Evolutionary conservation across 2,888 invertebrate species (phyloP).

Genomic region (Saturnia pavonia): DNA sequence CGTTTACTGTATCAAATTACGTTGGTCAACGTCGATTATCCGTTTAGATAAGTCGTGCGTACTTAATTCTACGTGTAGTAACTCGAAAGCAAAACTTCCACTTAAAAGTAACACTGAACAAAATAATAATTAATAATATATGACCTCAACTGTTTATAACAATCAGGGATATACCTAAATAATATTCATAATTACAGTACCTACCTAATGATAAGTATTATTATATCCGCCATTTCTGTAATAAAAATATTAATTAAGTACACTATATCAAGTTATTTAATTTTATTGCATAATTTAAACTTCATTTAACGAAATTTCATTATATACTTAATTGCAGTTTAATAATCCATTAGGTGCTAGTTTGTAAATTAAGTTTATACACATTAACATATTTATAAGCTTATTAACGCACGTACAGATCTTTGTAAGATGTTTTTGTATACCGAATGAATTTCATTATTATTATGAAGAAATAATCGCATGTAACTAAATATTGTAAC

Average conservation of each 20-base stretch:
- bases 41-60: slow-evolving; percentile 4
- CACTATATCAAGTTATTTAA: neutral
- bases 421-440: no score
- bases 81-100: neutral
- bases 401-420: neutral
- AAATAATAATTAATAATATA: neutral
- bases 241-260: neutral
- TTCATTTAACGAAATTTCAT: neutral
- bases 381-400: neutral
- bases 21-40: slow-evolving; percentile 22
- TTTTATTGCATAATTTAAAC: neutral
- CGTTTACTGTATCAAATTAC: slow-evolving; percentile 9
- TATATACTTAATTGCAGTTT: neutral
- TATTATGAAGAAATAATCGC: neutral
- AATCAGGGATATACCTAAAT: neutral
- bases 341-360: neutral
- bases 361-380: neutral
- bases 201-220: neutral
- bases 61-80: slow-evolving; percentile 1
- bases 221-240: neutral
- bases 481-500: neutral
- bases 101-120: neutral
- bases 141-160: neutral
- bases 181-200: neutral
- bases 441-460: no score